phyloP scores from a whole-genome alignment of 2,113 vertebrate genomes.

The Camelus dromedarius region DNA sequence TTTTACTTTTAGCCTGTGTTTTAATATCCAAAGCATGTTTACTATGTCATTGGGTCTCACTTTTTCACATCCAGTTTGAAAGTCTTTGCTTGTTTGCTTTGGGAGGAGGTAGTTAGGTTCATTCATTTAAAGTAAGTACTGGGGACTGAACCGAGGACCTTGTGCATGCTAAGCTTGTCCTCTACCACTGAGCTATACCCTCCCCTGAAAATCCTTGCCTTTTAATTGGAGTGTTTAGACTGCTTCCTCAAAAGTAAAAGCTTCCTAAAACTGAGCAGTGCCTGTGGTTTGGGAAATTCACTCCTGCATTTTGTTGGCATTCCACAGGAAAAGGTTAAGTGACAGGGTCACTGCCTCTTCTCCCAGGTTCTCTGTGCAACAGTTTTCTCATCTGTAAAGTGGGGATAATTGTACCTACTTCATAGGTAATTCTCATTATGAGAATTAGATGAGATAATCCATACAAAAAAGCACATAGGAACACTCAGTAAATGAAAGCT shows the following conservation, averaged over 20 bases:
- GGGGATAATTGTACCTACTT: not conserved
- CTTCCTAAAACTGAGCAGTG: constrained; percentile 28
- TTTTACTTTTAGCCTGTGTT: not conserved
- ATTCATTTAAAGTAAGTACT: too few relatives aligned
- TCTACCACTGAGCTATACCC: too few relatives aligned
- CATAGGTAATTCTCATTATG: not conserved
- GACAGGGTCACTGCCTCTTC: not conserved
- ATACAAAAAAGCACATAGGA: not conserved
- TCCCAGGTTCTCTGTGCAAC: not conserved
- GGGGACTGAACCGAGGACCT: too few relatives aligned
- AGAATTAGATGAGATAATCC: not conserved
- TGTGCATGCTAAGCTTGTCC: too few relatives aligned
- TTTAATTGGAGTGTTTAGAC: not conserved
- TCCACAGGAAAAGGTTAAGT: not conserved
- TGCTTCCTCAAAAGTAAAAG: not conserved
- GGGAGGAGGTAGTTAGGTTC: too few relatives aligned
- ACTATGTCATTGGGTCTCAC: not conserved
- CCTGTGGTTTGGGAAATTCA: not conserved
- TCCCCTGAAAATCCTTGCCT: not conserved
- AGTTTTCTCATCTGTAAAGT: not conserved
- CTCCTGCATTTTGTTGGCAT: not conserved
- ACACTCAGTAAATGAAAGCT: not conserved
- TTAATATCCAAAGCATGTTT: not conserved
- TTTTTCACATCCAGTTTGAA: constrained; percentile 10
- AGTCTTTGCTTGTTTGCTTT: not conserved